Evolutionary conservation across 2,888 invertebrate species (phyloP), one percentile per base, ranked within the genome.

Genomic region (Aspidiotus destructor): DNA sequence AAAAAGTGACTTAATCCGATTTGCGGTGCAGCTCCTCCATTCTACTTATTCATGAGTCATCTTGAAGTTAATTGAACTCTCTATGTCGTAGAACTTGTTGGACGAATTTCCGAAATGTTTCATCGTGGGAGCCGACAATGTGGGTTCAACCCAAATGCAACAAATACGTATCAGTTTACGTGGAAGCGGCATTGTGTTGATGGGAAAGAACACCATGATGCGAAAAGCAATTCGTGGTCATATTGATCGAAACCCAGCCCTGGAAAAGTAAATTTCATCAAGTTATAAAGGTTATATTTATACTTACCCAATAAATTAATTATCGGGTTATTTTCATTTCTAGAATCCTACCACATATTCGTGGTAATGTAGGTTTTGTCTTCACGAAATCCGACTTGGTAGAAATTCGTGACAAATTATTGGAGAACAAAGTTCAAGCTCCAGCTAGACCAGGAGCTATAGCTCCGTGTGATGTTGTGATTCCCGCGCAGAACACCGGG

Each of bases 201-300:
- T 99, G 98, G 99, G 99, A 72, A 99, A 99, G 80, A 99, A 99
- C 82, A 99, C 99, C 77, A 99, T 99, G 99, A 99, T 99, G 91
- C 87, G 98, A 72, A 99, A 99, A 79, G 98, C 98, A 68, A 98
- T 99, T 79, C 88, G 92, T 75, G 97, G 97, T 68, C 97, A 98
- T 78, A 80, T 98, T 74, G 95, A 96, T 76, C 89, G 89, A 77
- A 98, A 97, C 78, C 89, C 92, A 3, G 85, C 88, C 40, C 82
- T 99, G 73, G 98, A 99, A 80, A 96, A 93, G 82, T 83, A 75
- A 75, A 77, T 74, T 70, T 69, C 69, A 64, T 58, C 16, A 48
- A 5, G 5, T 3, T 28, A 17, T 58, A 3, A 58, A 3, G 2
- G 13, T 3, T 1, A 15, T 11, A 11, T 54, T 15, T 42, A 57